Conservation (phyloP, 2,113 vertebrate genomes). For the Urocolius indicus region DNA sequence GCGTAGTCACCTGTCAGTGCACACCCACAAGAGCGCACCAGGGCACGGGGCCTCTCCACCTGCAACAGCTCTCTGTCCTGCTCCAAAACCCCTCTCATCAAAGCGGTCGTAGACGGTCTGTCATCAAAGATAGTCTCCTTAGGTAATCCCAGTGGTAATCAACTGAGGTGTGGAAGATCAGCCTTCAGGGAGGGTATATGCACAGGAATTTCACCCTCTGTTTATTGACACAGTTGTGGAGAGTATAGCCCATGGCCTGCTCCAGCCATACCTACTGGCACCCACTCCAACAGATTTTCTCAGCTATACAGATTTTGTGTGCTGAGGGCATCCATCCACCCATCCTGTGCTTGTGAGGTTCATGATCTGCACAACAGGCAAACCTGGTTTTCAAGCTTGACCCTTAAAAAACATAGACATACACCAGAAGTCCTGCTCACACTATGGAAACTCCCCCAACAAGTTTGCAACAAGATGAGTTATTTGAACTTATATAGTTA, state of each 20-base stretch:
- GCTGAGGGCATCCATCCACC: neutral
- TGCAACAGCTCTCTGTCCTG: no score
- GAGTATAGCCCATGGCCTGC: accelerated
- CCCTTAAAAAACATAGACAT: neutral
- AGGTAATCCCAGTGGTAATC: neutral
- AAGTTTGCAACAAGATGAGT: neutral
- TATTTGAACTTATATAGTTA: neutral
- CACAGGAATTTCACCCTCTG: neutral
- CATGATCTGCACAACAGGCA: neutral
- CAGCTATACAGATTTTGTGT: neutral
- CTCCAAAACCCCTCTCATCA: neutral
- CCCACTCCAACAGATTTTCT: accelerated
- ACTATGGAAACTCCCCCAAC: neutral
- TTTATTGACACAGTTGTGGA: accelerated
- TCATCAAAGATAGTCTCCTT: neutral
- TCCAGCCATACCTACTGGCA: neutral
- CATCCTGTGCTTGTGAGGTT: neutral
- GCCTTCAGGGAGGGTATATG: accelerated
- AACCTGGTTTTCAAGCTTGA: neutral
- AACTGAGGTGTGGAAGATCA: neutral
- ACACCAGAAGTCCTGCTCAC: neutral
- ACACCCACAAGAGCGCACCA: accelerated
- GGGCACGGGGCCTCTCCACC: accelerated
- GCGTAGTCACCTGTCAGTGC: accelerated
- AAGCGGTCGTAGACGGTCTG: no score